Evolutionary conservation across 2,797 vertebrate genomes (phyloP), one percentile per base, ranked within the genome.

Genomic region (Neomorphus geoffroyi): DNA sequence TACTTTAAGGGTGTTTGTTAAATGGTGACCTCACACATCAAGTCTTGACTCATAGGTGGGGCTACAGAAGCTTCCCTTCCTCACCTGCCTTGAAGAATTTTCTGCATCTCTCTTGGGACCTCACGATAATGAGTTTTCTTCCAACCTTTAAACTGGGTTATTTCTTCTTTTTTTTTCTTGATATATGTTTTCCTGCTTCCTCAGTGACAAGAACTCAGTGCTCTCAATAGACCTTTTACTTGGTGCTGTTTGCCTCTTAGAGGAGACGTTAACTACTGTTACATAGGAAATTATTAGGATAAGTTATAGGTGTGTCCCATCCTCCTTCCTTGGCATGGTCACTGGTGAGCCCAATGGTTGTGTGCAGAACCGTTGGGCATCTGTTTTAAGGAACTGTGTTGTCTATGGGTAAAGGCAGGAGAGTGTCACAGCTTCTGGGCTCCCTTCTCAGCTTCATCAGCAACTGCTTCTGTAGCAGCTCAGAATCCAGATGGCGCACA

Each of bases 41-140:
- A 70, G 37, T 41, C 70, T 39, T 50, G 27, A 80, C 19, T 82
- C 54, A 5, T 12, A 50, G 43, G 1, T 51, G 74, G 46, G 61
- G 23, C 84, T 74, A 8, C 54, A 73, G 56, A 74, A 87, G 22
- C 58, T 73, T 81, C 39, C 45, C 45, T 66, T 73, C 48, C 9
- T 64, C 72, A 78, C 64, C 50, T 80, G 50, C 57, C 41, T 43
- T 37, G 50, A 43, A 64, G 62, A 23, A 48, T 86, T 84, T 84
- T 58, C 73, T 53, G 2, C 61, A 3, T 64, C 65, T 88, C n/a
- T 72, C 58, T 43, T 18, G 66, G 58, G 56, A 60, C 26, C 9
- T 93, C 45, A 12, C 22, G 37, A 60, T 48, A 46, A 72, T 77
- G n/a, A 30, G 26, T 85, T 77, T 72, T 67, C 58, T 93, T 79